Base-by-base conservation (phyloP, 2,888 invertebrate species). In the Hypomecis atomaria region DNA sequence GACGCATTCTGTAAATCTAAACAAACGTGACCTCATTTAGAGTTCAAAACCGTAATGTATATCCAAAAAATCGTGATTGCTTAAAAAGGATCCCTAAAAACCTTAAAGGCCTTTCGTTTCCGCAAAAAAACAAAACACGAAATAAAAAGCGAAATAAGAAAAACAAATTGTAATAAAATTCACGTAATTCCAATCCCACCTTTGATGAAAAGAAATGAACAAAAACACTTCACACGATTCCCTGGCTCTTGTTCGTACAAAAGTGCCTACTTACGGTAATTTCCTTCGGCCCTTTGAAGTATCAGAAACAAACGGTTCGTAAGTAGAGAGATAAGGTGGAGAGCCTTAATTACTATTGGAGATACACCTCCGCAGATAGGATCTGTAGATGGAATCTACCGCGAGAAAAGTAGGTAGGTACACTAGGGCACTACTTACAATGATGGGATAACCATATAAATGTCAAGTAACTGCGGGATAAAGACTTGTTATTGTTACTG, bases 311-410 rank as follows among this genome's bases (percentile, higher is more conserved):
- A 69, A 71, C 66, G 66, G 64, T 66, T 56, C 68, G 57, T 68
- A 65, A 72, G 71, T 69, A 66, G 62, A 61, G 55, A 67, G 71
- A 71, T 73, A 73, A 72, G 73, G 74, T 76, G 71, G 69, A 66
- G 45, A 70, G 47, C 66, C 71, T 74, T 81, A 78, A 83, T 81
- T 82, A 77, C 75, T 69, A 73, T 71, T 70, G 68, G 64, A 76
- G 74, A 76, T 72, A 72, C 68, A 61, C 59, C 62, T 66, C 57
- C 56, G 10, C 49, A 23, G 57, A 58, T 59, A 49, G 49, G 49
- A 55, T 38, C 49, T 10, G 38, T 11, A 34, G 53, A 53, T 58
- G 36, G 13, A 45, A 47, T 52, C 43, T 34, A 56, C 49, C 48
- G 48, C 13, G 5, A 0, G 36, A 33, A 7, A 13, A 8, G 23